Evolutionary conservation across 2,113 vertebrate genomes (phyloP).

Genomic region (Xiphorhynchus elegans): DNA sequence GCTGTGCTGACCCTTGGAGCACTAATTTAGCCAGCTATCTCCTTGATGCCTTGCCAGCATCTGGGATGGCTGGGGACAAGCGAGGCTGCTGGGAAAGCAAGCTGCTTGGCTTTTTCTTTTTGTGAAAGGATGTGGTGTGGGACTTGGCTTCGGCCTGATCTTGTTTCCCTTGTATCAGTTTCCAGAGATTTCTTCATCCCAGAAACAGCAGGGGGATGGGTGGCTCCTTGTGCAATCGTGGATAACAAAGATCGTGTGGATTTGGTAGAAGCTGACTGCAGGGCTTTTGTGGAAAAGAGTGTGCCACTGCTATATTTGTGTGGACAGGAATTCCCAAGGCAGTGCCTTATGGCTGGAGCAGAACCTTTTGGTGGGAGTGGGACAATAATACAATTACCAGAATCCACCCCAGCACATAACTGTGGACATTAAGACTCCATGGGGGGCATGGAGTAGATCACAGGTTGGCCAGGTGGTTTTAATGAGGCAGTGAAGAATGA

Average conservation of each 20-base stretch:
- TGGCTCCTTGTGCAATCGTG: neutral
- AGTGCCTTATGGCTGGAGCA: neutral
- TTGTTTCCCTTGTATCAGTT: neutral
- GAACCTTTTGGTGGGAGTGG: neutral
- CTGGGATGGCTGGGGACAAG: constrained; percentile 23
- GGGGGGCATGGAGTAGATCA: neutral
- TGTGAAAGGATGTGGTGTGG: constrained; percentile 40
- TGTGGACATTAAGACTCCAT: fast-evolving
- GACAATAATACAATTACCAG: neutral
- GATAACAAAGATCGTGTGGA: neutral
- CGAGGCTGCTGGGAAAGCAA: neutral
- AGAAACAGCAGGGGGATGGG: neutral
- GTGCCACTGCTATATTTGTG: fast-evolving
- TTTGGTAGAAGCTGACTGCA: neutral
- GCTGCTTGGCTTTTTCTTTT: neutral
- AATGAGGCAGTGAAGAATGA: neutral
- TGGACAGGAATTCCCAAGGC: neutral
- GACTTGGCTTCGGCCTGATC: neutral
- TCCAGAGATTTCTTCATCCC: constrained; percentile 1
- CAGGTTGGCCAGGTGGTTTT: neutral
- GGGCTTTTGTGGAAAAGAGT: fast-evolving
- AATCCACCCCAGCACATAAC: neutral
- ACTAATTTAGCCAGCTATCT: neutral
- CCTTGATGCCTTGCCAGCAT: constrained; percentile 5
- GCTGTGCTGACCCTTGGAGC: neutral